phyloP scores from a whole-genome alignment of 2,113 vertebrate genomes.

The Oncorhynchus tshawytscha region DNA sequence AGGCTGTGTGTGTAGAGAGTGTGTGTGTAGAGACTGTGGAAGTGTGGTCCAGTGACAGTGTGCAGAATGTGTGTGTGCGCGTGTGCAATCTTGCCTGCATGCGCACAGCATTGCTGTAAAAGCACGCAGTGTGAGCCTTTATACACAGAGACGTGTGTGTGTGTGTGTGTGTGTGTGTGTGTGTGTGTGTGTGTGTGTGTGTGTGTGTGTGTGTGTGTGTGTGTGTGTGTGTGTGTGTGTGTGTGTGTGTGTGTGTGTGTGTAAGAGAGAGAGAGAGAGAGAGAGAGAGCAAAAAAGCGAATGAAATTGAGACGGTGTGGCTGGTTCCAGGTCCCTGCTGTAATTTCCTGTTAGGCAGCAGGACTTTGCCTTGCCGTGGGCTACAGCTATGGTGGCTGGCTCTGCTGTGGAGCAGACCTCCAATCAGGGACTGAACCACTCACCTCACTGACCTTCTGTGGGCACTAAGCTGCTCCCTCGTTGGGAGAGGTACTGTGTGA shows the following conservation, averaged over 20 bases:
- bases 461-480: slow-evolving; percentile 61
- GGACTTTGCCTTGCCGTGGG: slow-evolving; percentile 61
- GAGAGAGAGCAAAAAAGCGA: neutral
- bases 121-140: slow-evolving; percentile 10
- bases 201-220: slow-evolving; percentile 11
- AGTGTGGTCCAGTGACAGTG: slow-evolving; percentile 18
- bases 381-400: slow-evolving; percentile 45
- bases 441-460: slow-evolving; percentile 58
- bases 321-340: slow-evolving; percentile 63
- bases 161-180: slow-evolving; percentile 6
- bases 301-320: slow-evolving; percentile 9
- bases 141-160: slow-evolving; percentile 14
- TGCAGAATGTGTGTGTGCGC: slow-evolving; percentile 8
- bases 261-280: too few species aligned
- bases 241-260: slow-evolving; percentile 10
- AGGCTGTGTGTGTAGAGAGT: too few species aligned
- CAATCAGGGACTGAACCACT: slow-evolving; percentile 64
- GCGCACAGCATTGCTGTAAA: neutral
- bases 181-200: slow-evolving; percentile 13
- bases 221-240: slow-evolving; percentile 13
- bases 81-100: neutral
- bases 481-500: slow-evolving; percentile 36
- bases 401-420: slow-evolving; percentile 33
- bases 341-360: slow-evolving; percentile 73
- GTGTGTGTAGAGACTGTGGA: too few species aligned